These are phyloP conservation scores for Pangasius djambal DNA, from an alignment of 2,797 vertebrate genomes.

Conservation along the genomic window DNA sequence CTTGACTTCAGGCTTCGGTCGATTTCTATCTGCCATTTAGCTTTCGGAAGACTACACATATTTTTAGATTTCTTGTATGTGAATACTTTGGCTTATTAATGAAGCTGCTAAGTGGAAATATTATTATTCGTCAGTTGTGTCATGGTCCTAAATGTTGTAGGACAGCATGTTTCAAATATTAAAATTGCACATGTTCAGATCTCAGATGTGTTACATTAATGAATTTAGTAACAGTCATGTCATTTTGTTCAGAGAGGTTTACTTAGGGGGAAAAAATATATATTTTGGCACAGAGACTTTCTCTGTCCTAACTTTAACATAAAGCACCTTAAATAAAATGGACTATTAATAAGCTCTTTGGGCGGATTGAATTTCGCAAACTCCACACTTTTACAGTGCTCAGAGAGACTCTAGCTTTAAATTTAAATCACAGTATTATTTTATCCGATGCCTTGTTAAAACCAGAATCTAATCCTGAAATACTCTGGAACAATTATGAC, in stretches of 20 bases:
- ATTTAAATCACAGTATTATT: neutral
- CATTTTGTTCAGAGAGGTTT: neutral
- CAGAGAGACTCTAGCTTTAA: neutral
- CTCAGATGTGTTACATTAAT: neutral
- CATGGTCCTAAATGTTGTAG: neutral
- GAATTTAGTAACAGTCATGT: neutral
- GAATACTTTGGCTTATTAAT: neutral
- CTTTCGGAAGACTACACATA: neutral
- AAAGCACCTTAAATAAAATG: neutral
- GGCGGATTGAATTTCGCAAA: neutral
- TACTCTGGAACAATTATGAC: neutral
- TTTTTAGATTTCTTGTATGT: neutral
- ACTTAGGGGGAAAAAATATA: neutral
- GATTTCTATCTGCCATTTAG: constrained; percentile 49
- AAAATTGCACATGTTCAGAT: neutral
- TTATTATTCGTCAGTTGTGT: neutral
- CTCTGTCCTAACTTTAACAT: neutral
- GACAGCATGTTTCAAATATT: neutral
- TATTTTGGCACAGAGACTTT: neutral
- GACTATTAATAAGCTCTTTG: neutral
- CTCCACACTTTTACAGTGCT: neutral
- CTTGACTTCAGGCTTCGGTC: constrained; percentile 55
- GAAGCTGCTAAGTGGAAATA: neutral
- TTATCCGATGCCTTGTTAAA: neutral
- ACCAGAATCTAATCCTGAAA: neutral